Evolutionary conservation across 2,797 vertebrate genomes (phyloP).

Genomic region (Danio jaintianensis): DNA sequence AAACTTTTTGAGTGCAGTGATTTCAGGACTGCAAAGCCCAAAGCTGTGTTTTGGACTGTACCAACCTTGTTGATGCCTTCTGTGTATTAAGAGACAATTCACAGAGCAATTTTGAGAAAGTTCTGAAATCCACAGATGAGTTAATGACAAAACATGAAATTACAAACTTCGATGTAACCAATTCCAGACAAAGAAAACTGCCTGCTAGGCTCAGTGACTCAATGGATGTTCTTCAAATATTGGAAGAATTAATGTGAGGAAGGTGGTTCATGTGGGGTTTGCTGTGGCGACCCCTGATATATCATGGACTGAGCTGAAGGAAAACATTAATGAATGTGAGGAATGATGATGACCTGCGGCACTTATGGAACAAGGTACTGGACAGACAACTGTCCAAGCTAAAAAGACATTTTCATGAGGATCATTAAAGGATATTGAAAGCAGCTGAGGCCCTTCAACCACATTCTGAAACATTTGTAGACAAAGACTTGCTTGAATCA

Average conservation of each 20-base stretch:
- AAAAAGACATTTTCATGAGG: neutral
- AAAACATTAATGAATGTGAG: too few species aligned
- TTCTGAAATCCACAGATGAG: too few species aligned
- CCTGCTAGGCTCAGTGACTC: neutral
- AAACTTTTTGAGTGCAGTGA: neutral
- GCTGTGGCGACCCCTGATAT: too few species aligned
- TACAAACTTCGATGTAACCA: neutral
- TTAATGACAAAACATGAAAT: neutral
- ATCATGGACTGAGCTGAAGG: too few species aligned
- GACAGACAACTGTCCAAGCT: neutral
- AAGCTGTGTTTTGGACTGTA: neutral
- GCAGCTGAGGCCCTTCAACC: neutral
- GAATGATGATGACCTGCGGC: neutral
- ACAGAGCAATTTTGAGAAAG: neutral
- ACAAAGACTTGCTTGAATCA: neutral
- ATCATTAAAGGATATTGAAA: neutral
- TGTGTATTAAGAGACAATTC: neutral
- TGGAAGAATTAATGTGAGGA: neutral
- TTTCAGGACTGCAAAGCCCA: neutral
- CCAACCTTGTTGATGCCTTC: neutral
- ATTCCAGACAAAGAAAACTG: neutral
- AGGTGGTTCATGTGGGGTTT: too few species aligned
- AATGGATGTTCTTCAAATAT: neutral
- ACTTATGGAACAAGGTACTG: neutral
- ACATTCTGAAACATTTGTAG: neutral